phyloP scores from a whole-genome alignment of 2,888 invertebrate genomes.

The Nemoura dubitans region DNA sequence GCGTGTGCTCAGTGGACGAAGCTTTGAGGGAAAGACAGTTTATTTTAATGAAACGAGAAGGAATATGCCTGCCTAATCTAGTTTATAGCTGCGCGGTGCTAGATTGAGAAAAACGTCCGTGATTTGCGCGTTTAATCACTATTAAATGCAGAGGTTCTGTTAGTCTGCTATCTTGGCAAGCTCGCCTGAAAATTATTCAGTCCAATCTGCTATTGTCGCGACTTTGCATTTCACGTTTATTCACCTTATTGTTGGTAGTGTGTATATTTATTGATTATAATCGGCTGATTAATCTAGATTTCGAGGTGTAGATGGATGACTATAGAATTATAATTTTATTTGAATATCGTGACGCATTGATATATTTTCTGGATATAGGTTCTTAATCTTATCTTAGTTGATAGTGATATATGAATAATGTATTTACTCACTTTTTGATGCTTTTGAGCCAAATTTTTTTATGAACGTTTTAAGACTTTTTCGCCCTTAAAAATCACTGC shows the following conservation, averaged over 20 bases:
- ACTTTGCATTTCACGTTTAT: background rate
- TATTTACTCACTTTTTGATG: background rate
- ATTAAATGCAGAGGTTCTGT: background rate
- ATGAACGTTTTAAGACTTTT: background rate
- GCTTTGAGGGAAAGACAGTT: background rate
- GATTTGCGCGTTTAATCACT: background rate
- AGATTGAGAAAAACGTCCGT: background rate
- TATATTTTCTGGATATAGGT: conserved; percentile 7
- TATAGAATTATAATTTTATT: background rate
- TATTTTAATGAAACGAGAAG: background rate
- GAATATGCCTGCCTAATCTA: background rate
- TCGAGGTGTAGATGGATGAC: background rate
- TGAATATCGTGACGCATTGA: background rate
- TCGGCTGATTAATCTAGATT: conserved; percentile 7
- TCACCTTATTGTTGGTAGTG: background rate
- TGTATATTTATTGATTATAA: conserved; percentile 1
- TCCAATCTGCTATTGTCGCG: background rate
- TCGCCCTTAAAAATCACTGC: background rate
- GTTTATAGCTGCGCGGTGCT: background rate
- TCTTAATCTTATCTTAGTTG: background rate
- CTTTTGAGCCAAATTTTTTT: background rate
- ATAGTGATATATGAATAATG: background rate
- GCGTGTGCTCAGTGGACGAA: background rate
- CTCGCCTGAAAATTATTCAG: background rate
- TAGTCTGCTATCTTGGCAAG: background rate